phyloP scores from a whole-genome alignment of 2,797 vertebrate species.

The Kryptolebias ocellatus region DNA sequence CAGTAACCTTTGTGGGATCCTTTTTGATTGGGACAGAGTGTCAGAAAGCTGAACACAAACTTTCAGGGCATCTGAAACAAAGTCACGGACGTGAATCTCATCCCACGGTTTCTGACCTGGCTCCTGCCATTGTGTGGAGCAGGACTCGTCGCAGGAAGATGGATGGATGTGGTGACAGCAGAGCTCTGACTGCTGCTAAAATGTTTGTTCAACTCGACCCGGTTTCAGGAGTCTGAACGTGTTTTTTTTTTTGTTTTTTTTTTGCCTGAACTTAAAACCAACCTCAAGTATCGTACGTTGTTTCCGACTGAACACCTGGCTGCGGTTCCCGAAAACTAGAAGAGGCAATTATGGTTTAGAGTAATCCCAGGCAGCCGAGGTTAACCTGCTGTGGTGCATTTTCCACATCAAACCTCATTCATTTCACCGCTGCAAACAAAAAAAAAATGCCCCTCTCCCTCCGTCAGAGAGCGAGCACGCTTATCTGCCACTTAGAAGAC shows the following conservation, averaged over 20 bases:
- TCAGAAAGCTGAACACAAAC: conserved; percentile 8
- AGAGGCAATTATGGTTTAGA: conserved; percentile 58
- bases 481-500: conserved; percentile 59
- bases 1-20: not conserved
- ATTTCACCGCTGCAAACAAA: conserved; percentile 32
- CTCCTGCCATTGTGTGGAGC: conserved; percentile 46
- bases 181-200: conserved; percentile 43
- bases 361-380: conserved; percentile 53
- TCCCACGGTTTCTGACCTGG: conserved; percentile 54
- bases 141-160: conserved; percentile 55
- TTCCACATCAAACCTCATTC: conserved; percentile 32
- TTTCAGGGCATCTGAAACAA: conserved; percentile 40
- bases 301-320: conserved; percentile 70
- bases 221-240: conserved; percentile 13
- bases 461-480: conserved; percentile 29
- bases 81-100: conserved; percentile 46
- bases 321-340: conserved; percentile 40
- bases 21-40: not conserved
- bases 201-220: conserved; percentile 48
- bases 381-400: conserved; percentile 44
- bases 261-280: conserved; percentile 30
- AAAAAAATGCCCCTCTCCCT: conserved; percentile 36
- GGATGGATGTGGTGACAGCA: conserved; percentile 62
- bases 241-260: not conserved
- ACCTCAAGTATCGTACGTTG: conserved; percentile 50